phyloP scores from a whole-genome alignment of 64 coral and sea anemone species.

The Catalaphyllia jardinei region DNA sequence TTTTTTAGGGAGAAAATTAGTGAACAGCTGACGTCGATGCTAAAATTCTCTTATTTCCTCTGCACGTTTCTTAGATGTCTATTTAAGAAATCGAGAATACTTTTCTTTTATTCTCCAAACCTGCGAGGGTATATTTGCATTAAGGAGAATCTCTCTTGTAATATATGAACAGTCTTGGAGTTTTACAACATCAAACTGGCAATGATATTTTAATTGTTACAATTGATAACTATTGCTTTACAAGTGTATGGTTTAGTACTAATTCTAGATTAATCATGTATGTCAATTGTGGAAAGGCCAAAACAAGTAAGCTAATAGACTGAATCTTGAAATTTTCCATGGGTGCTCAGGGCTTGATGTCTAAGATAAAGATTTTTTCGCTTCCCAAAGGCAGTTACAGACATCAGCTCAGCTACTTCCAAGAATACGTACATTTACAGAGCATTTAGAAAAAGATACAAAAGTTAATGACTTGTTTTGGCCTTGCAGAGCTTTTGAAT shows the following conservation, averaged over 20 bases:
- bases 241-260: neutral
- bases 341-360: too few relatives aligned
- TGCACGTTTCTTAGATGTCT: neutral
- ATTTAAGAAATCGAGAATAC: neutral
- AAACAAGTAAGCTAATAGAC: neutral
- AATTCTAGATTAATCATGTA: neutral
- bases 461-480: neutral
- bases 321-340: too few relatives aligned
- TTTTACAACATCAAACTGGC: neutral
- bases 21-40: too few relatives aligned
- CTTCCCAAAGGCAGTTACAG: too few relatives aligned
- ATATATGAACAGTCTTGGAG: neutral
- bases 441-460: too few relatives aligned
- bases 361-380: too few relatives aligned
- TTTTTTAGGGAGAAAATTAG: too few relatives aligned
- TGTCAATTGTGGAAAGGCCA: neutral
- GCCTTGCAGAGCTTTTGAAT: neutral
- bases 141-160: neutral
- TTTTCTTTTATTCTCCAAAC: neutral
- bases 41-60: neutral
- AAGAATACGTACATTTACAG: too few relatives aligned
- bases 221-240: neutral
- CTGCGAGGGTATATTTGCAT: neutral
- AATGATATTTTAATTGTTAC: neutral
- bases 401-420: too few relatives aligned